Base-by-base conservation (phyloP, 2,888 invertebrate genomes). In the Parnassius mnemosyne region DNA sequence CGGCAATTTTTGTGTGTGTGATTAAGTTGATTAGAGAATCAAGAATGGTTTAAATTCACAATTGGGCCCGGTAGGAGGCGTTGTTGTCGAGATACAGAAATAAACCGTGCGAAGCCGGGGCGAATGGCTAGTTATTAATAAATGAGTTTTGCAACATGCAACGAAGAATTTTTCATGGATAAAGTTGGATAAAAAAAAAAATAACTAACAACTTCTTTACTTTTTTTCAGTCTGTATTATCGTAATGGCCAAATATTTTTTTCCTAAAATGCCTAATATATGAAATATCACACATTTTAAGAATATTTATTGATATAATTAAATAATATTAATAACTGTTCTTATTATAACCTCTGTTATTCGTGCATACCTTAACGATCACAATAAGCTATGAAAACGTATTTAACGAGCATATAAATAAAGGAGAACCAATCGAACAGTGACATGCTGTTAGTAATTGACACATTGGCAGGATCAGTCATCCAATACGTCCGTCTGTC, bases 381-480 rank as follows among this genome's bases (percentile, higher is more conserved):
- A 11, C 53, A n/a, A 43, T 11, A 9, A 50, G 55, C 60, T 65
- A 65, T 70, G 64, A 65, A 59, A 69, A 64, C 66, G 56, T 57
- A 57, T 55, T 60, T 63, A 63, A 57, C 49, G 56, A 61, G 53
- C 64, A 34, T 54, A 53, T 53, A 55, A 65, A 66, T 62, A 65
- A 61, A 51, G 52, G 51, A 56, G 65, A 53, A 13, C 53, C 63
- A 55, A 68, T 64, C 55, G 53, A 62, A 34, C 9, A 43, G 52
- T 46, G 62, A 60, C 61, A 55, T 60, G 64, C 63, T 57, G 57
- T 50, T 56, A 58, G 60, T 63, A 65, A 65, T 66, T 66, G 66
- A 53, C 63, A 61, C 61, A 9, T 55, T 25, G 62, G 62, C 62
- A 51, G 62, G 58, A 63, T 58, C 54, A 53, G 46, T 60, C 57